A percentile compares a stretch with the other conserved stretches of the same genome.
Evolutionary conservation across 2,797 vertebrate genomes (phyloP).

Genomic region (Dicrostonyx torquatus): DNA sequence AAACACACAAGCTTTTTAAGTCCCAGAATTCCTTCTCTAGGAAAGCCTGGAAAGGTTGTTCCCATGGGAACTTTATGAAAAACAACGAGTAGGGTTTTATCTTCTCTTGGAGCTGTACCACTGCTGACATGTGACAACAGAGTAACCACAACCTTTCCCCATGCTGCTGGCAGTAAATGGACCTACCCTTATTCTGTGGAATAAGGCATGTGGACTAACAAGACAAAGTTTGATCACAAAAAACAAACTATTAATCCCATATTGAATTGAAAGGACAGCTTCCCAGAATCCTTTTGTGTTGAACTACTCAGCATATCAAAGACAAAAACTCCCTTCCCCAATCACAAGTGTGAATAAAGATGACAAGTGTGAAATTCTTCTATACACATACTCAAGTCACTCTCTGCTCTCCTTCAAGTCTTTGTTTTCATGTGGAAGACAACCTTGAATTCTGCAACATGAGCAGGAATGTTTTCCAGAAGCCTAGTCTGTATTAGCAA

Average conservation of each 20-base stretch:
- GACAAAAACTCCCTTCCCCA: background rate
- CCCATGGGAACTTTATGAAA: background rate
- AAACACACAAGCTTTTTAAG: constrained; percentile 35
- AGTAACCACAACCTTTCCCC: background rate
- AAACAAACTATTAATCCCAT: constrained; percentile 20
- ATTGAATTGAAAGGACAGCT: constrained; percentile 19
- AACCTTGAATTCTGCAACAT: constrained; percentile 44
- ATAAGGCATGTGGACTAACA: background rate
- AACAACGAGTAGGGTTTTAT: background rate
- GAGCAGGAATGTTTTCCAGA: background rate
- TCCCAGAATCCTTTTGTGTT: constrained; percentile 36
- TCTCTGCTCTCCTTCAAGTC: constrained; percentile 3
- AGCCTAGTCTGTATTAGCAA: background rate
- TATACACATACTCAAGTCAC: background rate
- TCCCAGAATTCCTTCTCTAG: constrained; percentile 32
- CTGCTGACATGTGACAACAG: background rate
- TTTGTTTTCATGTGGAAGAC: constrained; percentile 38
- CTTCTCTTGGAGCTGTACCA: background rate
- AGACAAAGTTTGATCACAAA: constrained; percentile 9
- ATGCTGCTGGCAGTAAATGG: background rate
- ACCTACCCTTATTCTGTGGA: background rate
- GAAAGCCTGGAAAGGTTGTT: background rate
- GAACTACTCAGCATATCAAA: constrained; percentile 37
- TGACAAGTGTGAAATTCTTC: constrained; percentile 42
- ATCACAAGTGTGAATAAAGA: constrained; percentile 7